A percentile compares a stretch with the other conserved stretches of the same genome.
Evolutionary conservation across 2,113 vertebrate species (phyloP).

Genomic region (Vulpes ferrilata): DNA sequence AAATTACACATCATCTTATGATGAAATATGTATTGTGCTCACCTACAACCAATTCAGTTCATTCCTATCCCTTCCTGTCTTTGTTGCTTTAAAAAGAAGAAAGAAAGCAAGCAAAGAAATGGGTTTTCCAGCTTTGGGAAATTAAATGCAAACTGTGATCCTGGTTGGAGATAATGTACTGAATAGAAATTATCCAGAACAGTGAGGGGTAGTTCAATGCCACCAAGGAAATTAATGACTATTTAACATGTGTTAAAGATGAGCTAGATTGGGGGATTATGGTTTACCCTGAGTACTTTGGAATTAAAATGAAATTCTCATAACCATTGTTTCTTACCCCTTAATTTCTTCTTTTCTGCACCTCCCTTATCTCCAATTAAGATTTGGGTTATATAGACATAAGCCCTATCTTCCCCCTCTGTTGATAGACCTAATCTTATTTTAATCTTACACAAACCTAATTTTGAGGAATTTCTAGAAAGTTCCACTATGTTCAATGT

Average conservation of each 20-base stretch:
- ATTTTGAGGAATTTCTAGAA: conserved; percentile 7
- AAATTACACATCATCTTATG: neutral
- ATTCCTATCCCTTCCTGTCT: conserved; percentile 41
- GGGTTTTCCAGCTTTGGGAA: conserved; percentile 26
- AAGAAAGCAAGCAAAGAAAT: neutral
- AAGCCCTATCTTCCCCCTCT: neutral
- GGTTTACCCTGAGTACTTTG: neutral
- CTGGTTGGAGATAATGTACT: conserved; percentile 21
- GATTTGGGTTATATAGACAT: neutral
- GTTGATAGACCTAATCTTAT: neutral
- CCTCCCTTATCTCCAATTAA: neutral
- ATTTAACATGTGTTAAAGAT: neutral
- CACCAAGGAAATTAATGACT: conserved; percentile 25
- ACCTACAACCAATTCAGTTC: conserved; percentile 34
- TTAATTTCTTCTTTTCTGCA: conserved; percentile 20
- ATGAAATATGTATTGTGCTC: conserved; percentile 47
- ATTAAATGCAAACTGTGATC: conserved; percentile 47
- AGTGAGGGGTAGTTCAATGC: neutral
- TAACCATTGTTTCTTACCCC: conserved; percentile 6
- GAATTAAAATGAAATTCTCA: conserved; percentile 30
- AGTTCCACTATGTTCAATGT: neutral
- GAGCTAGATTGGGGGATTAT: neutral
- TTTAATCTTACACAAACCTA: neutral
- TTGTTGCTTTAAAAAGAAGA: conserved; percentile 27
- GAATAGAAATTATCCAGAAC: conserved; percentile 35